A percentile compares a stretch with the other conserved stretches of the same genome.
These are phyloP conservation scores for Ypsolopha scabrella DNA, from an alignment of 2,888 invertebrate genomes.

Conservation along the genomic window DNA sequence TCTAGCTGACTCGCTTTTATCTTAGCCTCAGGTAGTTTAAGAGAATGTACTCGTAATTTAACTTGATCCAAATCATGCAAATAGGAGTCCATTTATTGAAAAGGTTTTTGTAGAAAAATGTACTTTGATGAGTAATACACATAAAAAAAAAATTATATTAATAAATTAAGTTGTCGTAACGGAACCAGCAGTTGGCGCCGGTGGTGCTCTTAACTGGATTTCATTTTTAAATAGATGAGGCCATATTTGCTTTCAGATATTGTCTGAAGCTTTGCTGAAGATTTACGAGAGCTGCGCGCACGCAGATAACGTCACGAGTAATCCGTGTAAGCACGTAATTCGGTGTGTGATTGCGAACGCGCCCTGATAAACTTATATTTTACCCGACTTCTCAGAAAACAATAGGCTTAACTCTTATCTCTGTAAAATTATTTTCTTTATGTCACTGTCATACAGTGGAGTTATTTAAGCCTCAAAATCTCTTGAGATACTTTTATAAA, in stretches of 20 bases:
- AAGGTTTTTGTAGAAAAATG: too few relatives aligned
- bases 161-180: too few relatives aligned
- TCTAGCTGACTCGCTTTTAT: too few relatives aligned
- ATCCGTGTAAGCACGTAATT: constrained; percentile 62
- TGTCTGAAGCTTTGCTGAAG: constrained; percentile 54
- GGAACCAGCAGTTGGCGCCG: too few relatives aligned
- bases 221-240: constrained; percentile 62
- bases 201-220: too few relatives aligned
- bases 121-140: too few relatives aligned
- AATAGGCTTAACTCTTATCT: constrained; percentile 59
- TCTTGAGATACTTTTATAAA: constrained; percentile 22
- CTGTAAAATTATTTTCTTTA: constrained; percentile 34
- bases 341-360: constrained; percentile 63
- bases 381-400: constrained; percentile 42
- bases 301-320: constrained; percentile 62
- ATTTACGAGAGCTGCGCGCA: constrained; percentile 62
- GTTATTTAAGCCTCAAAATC: constrained; percentile 1
- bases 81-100: too few relatives aligned
- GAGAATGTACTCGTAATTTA: too few relatives aligned
- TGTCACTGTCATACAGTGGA: constrained; percentile 9
- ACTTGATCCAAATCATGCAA: too few relatives aligned
- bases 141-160: too few relatives aligned
- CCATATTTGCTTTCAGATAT: constrained; percentile 68
- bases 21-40: too few relatives aligned
- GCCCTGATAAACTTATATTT: constrained; percentile 33